Evolutionary conservation across 2,113 vertebrate genomes (phyloP), one percentile per base, ranked within the genome.

Genomic region (Ceyx cyanopectus): DNA sequence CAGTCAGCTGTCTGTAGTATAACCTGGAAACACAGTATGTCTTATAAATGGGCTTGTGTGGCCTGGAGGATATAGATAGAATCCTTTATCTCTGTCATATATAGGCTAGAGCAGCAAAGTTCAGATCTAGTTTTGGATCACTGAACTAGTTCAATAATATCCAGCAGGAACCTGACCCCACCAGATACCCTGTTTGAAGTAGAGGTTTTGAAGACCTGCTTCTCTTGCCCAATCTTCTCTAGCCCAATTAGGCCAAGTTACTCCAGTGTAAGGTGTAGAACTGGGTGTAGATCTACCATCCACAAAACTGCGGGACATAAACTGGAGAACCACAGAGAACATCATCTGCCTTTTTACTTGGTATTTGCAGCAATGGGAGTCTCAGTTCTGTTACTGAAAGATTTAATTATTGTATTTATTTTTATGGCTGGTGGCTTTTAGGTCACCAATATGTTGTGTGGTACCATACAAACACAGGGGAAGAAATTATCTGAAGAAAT

Each of bases 91-190:
- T 92, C 56, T 0, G 12, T 80, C 85, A 89, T 89, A 93, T 91
- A 91, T 85, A 93, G 91, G 87, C 91, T 91, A 82, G 72, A 92
- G 91, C 91, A 89, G 94, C 92, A 93, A 91, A 95, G 91, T 95
- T 92, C 95, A 95, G 67, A 69, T 92, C 92, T 34, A 89, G 87
- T 95, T 96, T 92, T 96, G 79, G 81, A 91, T 89, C 60, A 5
- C 58, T 92, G 91, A 91, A 92, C 92, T 93, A 94, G 92, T 93
- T 96, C 81, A 90, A 5, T 58, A 66, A 83, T 32, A 91, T 70
- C 75, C 74, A 93, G 79, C 84, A 91, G 91, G 70, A 96, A 67
- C 56, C 18, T 85, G 87, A 95, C 76, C 69, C 51, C 34, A 30
- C 63, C 75, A 77, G 23, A 69, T 54, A 60, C 6, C 1, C 3